Conservation (phyloP, 2,797 vertebrate species). For the Danio aesculapii region DNA sequence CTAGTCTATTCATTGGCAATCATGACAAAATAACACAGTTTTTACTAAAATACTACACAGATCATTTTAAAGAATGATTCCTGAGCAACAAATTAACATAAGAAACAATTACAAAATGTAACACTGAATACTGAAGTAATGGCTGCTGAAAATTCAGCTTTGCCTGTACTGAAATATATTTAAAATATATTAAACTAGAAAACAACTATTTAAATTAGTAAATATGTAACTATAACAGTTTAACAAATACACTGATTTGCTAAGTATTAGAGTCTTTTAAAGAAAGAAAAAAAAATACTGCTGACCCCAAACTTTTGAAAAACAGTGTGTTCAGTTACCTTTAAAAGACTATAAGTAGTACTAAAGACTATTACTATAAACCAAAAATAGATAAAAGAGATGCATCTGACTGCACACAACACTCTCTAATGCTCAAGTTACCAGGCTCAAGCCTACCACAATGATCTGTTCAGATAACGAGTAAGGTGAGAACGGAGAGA, state of each 20-base stretch:
- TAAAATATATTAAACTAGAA: background rate
- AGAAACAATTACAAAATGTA: background rate
- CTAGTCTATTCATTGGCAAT: background rate
- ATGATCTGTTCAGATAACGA: constrained; percentile 52
- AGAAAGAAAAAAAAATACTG: background rate
- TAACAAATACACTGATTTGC: background rate
- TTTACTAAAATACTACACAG: too few relatives aligned
- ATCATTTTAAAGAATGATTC: background rate
- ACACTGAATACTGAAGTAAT: too few relatives aligned
- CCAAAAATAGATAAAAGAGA: background rate
- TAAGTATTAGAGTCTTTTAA: background rate
- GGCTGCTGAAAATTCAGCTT: background rate
- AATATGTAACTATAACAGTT: background rate
- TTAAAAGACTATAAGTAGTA: background rate
- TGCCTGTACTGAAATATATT: too few relatives aligned
- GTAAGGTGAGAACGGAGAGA: constrained; percentile 44
- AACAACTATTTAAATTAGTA: background rate
- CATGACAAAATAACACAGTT: background rate
- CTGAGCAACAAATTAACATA: background rate
- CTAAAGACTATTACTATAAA: background rate
- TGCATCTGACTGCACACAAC: background rate
- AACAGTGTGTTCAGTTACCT: background rate
- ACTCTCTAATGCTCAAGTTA: constrained; percentile 57
- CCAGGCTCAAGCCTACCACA: constrained; percentile 49
- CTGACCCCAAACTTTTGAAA: background rate